Evolutionary conservation across 64 coral and sea anemone genomes (phyloP).

Genomic region (Actinia tenebrosa): DNA sequence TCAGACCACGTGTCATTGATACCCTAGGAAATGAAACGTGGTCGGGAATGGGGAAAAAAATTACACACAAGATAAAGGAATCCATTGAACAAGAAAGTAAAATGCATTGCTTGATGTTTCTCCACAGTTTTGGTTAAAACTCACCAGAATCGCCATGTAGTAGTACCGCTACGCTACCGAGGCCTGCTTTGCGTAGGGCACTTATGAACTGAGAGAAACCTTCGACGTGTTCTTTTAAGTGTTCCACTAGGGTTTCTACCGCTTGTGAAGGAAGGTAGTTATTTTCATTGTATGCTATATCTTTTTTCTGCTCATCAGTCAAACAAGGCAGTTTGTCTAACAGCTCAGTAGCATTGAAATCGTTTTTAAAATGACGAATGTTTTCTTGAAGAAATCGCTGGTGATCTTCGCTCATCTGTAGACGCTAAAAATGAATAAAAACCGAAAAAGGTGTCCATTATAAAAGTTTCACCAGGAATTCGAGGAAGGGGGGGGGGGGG

Average conservation of each 20-base stretch:
- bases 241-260: slow-evolving; percentile 26
- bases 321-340: slow-evolving; percentile 39
- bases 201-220: slow-evolving; percentile 41
- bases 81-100: not conserved
- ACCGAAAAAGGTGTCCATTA: not conserved
- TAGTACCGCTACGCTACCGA: slow-evolving; percentile 32
- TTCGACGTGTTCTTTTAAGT: slow-evolving; percentile 5
- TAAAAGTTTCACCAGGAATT: too few species aligned
- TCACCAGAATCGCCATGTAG: slow-evolving; percentile 27
- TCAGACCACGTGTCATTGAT: too few species aligned
- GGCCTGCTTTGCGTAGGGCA: slow-evolving; percentile 9
- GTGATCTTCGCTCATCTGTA: slow-evolving; percentile 13
- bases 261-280: slow-evolving; percentile 14
- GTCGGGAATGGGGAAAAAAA: not conserved
- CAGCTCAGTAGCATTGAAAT: not conserved
- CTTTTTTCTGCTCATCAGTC: slow-evolving; percentile 21
- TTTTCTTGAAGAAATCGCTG: not conserved
- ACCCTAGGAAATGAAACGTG: too few species aligned
- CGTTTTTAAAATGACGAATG: slow-evolving; percentile 11
- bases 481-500: too few species aligned
- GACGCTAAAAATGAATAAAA: not conserved
- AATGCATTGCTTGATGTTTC: not conserved
- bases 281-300: slow-evolving; percentile 9
- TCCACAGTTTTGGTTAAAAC: too few species aligned
- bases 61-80: too few species aligned